A percentile compares a stretch with the other conserved stretches of the same genome.
Conservation (phyloP, 2,797 vertebrate species). For the Emys orbicularis region DNA sequence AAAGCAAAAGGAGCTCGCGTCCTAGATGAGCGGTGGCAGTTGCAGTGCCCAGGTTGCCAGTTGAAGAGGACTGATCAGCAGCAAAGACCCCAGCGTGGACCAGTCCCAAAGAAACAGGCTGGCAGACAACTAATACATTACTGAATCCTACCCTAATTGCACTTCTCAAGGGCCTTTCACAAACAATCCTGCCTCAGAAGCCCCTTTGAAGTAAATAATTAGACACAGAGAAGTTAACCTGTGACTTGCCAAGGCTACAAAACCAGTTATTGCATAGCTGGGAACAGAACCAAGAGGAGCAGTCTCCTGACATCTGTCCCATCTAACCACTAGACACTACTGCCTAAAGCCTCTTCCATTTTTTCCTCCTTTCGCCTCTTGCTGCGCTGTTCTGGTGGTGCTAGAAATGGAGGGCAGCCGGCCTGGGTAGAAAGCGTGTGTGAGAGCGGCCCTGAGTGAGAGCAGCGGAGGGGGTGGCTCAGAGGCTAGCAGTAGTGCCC, state of each 20-base stretch:
- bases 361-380: background rate
- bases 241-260: background rate
- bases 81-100: background rate
- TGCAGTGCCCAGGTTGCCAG: background rate
- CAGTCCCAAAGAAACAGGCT: background rate
- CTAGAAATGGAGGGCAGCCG: background rate
- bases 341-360: background rate
- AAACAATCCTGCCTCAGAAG: background rate
- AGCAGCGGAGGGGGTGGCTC: background rate
- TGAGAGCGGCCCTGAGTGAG: background rate
- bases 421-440: background rate
- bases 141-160: background rate
- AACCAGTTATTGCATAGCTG: background rate
- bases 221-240: background rate
- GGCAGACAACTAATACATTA: background rate
- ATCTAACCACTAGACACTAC: background rate
- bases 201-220: background rate
- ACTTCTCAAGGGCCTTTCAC: background rate
- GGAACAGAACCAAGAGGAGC: background rate
- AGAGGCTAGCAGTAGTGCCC: background rate
- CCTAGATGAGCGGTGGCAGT: background rate
- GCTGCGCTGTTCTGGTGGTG: background rate
- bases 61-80: background rate
- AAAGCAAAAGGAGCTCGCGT: background rate
- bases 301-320: background rate